Conservation (phyloP, 2,113 vertebrate species). For the Kryptolebias marmoratus region DNA sequence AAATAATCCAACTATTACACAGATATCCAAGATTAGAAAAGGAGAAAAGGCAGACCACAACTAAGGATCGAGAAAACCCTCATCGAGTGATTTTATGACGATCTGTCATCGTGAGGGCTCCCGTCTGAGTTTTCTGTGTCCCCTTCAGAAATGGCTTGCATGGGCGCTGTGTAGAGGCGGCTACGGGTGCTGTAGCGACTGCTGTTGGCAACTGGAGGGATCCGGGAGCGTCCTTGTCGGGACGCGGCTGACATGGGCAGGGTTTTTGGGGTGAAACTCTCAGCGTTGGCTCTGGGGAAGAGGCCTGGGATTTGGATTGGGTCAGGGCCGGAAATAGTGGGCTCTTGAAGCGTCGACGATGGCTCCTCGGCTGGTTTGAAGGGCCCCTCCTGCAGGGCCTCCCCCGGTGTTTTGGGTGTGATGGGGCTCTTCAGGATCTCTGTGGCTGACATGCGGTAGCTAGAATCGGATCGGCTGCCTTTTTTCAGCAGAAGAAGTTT, state of each 20-base stretch:
- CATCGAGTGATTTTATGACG: conserved; percentile 84
- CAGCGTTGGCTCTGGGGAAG: conserved; percentile 86
- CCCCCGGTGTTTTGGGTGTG: conserved; percentile 89
- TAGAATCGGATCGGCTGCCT: conserved; percentile 93
- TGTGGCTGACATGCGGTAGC: conserved; percentile 96
- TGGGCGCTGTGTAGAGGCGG: conserved; percentile 94
- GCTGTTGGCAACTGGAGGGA: conserved; percentile 94
- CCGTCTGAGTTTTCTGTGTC: conserved; percentile 98
- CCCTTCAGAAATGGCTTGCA: conserved; percentile 99
- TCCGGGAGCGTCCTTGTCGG: conserved; percentile 92
- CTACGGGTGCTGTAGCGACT: conserved; percentile 97
- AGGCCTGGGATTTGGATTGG: conserved; percentile 77
- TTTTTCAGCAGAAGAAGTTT: conserved; percentile 96
- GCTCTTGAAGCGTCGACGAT: conserved; percentile 59
- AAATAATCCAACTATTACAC: conserved; percentile 32
- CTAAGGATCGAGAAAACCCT: conserved; percentile 42
- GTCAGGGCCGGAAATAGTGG: conserved; percentile 62
- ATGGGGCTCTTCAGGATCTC: conserved; percentile 99
- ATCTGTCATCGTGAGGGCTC: conserved; percentile 96
- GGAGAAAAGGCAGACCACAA: conserved; percentile 32
- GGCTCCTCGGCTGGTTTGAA: conserved; percentile 83
- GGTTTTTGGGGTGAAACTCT: conserved; percentile 92
- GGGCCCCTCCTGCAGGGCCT: conserved; percentile 63
- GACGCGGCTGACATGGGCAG: conserved; percentile 89
- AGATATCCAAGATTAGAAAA: conserved; percentile 50